Percentiles rank a stretch among this genome's conserved stretches.
Conservation (phyloP, 1,140 invertebrate genomes). For the Rhagoletis pomonella region DNA sequence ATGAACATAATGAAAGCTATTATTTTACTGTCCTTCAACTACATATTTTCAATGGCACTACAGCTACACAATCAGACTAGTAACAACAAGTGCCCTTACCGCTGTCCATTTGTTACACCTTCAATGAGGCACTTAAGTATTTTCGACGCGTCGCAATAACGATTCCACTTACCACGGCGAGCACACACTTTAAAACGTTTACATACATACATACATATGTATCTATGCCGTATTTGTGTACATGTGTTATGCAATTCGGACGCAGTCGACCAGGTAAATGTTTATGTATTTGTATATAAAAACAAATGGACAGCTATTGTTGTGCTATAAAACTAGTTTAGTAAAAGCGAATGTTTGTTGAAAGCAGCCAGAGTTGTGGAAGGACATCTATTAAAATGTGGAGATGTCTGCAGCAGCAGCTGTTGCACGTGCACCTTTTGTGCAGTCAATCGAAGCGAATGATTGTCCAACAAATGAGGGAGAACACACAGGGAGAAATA, state of each 20-base stretch:
- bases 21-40: too few species aligned
- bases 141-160: slow-evolving; percentile 46
- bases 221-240: not conserved
- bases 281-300: too few species aligned
- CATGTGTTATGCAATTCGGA: not conserved
- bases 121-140: slow-evolving; percentile 40
- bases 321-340: not conserved
- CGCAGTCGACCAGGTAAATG: slow-evolving; percentile 12
- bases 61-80: not conserved
- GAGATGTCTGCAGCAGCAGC: not conserved
- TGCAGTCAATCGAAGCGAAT: not conserved
- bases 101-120: slow-evolving; percentile 36
- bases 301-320: slow-evolving; percentile 20
- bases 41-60: not conserved
- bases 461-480: not conserved
- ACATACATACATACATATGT: not conserved
- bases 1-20: too few species aligned
- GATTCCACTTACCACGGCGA: not conserved
- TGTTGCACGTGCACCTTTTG: not conserved
- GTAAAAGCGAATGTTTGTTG: not conserved
- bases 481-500: not conserved
- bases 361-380: not conserved
- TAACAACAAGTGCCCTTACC: not conserved
- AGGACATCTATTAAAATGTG: not conserved
- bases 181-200: not conserved